Percentiles rank a stretch among this genome's conserved stretches.
These are phyloP conservation scores for Eupeodes corollae DNA, from an alignment of 1,140 invertebrate species.

Conservation along the genomic window DNA sequence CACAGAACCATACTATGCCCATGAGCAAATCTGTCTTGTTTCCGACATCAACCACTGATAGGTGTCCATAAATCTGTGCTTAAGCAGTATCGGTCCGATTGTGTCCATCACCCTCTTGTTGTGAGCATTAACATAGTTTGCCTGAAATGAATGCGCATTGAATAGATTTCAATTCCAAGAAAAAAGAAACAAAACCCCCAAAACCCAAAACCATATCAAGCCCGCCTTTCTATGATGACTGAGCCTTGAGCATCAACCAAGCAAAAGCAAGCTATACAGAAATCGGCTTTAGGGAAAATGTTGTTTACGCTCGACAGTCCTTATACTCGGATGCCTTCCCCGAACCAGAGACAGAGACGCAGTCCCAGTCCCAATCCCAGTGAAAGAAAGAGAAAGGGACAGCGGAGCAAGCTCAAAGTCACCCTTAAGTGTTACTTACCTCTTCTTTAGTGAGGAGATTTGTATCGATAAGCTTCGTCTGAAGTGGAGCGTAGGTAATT, in stretches of 20 bases:
- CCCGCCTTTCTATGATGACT: neutral
- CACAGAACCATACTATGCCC: neutral
- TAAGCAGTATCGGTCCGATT: conserved; percentile 52
- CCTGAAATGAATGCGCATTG: neutral
- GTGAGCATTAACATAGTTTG: conserved; percentile 51
- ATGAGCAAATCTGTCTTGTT: conserved; percentile 42
- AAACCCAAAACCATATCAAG: neutral
- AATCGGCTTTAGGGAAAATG: neutral
- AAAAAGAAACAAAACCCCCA: neutral
- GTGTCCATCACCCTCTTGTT: conserved; percentile 53
- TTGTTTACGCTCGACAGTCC: neutral
- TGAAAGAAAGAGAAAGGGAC: neutral
- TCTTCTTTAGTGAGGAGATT: conserved; percentile 62
- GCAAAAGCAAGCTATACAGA: neutral
- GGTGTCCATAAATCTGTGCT: conserved; percentile 47
- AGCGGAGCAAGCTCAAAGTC: neutral
- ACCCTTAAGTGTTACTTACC: conserved; percentile 43
- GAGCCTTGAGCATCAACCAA: neutral
- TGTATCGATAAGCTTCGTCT: conserved; percentile 66
- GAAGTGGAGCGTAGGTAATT: conserved; percentile 83
- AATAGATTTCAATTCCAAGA: neutral
- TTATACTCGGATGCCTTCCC: neutral
- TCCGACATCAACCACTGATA: conserved; percentile 60
- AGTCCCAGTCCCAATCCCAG: neutral
- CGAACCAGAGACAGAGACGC: neutral